A percentile compares a stretch with the other conserved stretches of the same genome.
phyloP scores from a whole-genome alignment of 2,888 invertebrate species.

The Gymnoscelis rufifasciata region DNA sequence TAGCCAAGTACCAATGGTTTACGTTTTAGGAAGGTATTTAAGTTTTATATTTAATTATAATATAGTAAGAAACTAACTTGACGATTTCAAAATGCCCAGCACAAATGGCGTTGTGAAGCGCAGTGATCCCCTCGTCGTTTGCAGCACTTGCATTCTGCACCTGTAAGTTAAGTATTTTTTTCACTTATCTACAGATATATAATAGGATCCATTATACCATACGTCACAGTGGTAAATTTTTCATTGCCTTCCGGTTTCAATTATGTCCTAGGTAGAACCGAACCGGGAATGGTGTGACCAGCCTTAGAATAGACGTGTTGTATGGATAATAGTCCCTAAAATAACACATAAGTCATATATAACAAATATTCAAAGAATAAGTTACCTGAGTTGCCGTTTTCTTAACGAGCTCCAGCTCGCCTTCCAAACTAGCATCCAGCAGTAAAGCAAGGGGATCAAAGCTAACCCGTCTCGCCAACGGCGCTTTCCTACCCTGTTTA shows the following conservation, averaged over 20 bases:
- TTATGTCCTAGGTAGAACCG: no score
- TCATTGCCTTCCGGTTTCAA: no score
- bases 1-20: no score
- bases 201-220: no score
- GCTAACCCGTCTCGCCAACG: constrained; percentile 90
- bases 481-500: constrained; percentile 86
- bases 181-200: background rate
- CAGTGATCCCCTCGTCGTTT: constrained; percentile 99
- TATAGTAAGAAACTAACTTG: constrained; percentile 75
- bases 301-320: no score
- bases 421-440: constrained; percentile 98
- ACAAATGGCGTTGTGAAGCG: constrained; percentile 99
- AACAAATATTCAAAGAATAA: background rate
- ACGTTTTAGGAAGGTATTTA: no score
- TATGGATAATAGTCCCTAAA: no score
- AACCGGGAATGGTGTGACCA: no score
- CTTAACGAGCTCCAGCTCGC: constrained; percentile 97
- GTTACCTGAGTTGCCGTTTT: constrained; percentile 93
- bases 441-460: constrained; percentile 98
- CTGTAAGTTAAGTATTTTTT: constrained; percentile 47
- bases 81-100: constrained; percentile 99
- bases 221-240: no score
- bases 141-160: constrained; percentile 97
- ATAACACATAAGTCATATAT: background rate
- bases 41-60: no score